Evolutionary conservation across 1,140 invertebrate genomes (phyloP), one percentile per base, ranked within the genome.

Genomic region (Heliconius himera): DNA sequence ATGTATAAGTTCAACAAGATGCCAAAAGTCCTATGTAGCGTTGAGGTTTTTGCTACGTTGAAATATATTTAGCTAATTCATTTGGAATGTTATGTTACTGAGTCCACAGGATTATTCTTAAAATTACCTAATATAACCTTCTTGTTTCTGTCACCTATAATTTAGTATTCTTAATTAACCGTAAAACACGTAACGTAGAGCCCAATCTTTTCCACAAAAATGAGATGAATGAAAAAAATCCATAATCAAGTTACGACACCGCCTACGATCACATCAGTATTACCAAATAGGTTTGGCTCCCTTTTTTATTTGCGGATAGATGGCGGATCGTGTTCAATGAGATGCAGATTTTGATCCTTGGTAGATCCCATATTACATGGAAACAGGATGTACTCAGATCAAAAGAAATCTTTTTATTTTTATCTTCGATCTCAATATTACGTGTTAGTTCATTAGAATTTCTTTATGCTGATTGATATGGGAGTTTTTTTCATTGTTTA

Each of bases 381-480:
- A 29, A 56, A 66, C 60, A 66, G 60, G 60, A 66, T 66, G 60
- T 66, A 29, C 11, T 29, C 60, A 66, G 60, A 66, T 66, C 60
- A 66, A 66, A 60, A 6, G 60, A 66, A 66, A 66, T 29, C 60
- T 66, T 66, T 66, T 66, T 66, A 66, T 51, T 66, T 66, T 66
- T 66, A 29, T 66, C 60, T 66, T 29, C 60, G 26, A 13, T 16
- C 60, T 66, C 22, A n/a, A 66, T 66, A 66, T 66, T 66, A 66
- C 60, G 60, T 29, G 60, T 60, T 60, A 60, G 8, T 26, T 60
- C 56, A 22, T 60, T 60, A 60, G 56, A 60, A n/a, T 22, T 26
- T 60, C 22, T 22, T 60, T 26, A 13, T 60, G 56, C 9, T 8
- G n/a, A 60, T 46, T 11, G 13, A 46, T 13, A 13, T 46, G 41